Percentiles rank a stretch among this genome's conserved stretches.
phyloP scores from a whole-genome alignment of 2,797 vertebrate genomes.

The Anguilla anguilla region DNA sequence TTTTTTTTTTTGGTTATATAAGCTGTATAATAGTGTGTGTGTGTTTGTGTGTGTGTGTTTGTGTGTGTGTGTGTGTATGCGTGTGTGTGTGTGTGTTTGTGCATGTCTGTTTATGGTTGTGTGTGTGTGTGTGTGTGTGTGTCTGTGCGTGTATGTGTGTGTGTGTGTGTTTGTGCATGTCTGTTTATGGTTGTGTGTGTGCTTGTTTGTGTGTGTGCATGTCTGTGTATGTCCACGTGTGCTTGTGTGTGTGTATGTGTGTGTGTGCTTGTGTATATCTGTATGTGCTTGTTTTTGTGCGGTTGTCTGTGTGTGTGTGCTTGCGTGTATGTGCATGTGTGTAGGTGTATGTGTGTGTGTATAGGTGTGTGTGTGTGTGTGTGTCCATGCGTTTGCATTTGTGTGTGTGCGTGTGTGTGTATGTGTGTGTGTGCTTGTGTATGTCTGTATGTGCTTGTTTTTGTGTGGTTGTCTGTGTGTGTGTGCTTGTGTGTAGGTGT shows the following conservation, averaged over 20 bases:
- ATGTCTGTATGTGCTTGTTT: no score
- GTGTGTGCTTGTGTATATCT: background rate
- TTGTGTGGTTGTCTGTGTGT: no score
- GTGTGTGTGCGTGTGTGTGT: background rate
- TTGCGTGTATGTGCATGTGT: background rate
- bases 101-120: no score
- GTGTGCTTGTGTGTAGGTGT: background rate
- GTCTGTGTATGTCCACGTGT: conserved; percentile 25
- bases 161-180: conserved; percentile 32
- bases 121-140: no score
- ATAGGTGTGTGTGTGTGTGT: background rate
- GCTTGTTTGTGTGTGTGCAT: no score
- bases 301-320: conserved; percentile 35
- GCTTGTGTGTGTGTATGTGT: no score
- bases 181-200: no score
- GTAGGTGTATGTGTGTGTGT: background rate
- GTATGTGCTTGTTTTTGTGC: no score
- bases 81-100: background rate
- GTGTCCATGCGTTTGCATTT: background rate
- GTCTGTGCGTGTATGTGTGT: background rate
- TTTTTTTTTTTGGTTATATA: background rate
- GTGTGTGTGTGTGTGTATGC: background rate
- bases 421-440: background rate
- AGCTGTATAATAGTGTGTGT: background rate
- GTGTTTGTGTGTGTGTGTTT: background rate